Conservation (phyloP, 2,888 invertebrate genomes). For the Lasioglossum villosulum region DNA sequence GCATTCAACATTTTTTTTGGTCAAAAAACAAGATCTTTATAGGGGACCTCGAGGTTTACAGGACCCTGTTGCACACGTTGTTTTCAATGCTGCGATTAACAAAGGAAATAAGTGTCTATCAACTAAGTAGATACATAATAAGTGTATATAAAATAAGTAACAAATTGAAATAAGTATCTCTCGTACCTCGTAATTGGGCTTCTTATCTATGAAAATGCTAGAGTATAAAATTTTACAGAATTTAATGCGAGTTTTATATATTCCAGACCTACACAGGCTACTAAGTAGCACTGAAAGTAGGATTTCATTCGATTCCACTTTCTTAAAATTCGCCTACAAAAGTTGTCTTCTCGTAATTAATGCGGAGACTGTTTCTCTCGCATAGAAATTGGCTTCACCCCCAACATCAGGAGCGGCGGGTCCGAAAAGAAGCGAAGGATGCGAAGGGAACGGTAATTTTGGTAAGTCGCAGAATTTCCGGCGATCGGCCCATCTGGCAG, state of each 20-base stretch:
- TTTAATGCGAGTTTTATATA: too few species aligned
- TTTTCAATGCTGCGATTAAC: not conserved
- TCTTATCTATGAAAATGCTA: too few species aligned
- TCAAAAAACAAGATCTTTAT: not conserved
- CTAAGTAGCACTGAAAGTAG: too few species aligned
- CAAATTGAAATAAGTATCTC: not conserved
- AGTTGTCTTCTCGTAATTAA: not conserved
- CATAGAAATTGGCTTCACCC: not conserved
- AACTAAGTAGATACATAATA: too few species aligned
- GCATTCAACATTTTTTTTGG: not conserved
- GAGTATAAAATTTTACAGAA: too few species aligned
- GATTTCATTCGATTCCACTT: too few species aligned
- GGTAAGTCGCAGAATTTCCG: not conserved
- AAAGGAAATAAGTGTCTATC: not conserved
- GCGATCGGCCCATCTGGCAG: not conserved
- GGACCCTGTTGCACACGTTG: too few species aligned
- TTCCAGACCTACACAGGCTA: too few species aligned
- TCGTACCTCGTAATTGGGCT: not conserved
- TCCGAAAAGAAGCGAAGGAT: accelerated
- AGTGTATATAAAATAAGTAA: too few species aligned
- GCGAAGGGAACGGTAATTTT: not conserved
- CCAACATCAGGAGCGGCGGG: not conserved
- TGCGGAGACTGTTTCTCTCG: not conserved
- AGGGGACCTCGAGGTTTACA: not conserved
- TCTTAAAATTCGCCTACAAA: too few species aligned